Evolutionary conservation across 2,113 vertebrate species (phyloP), one percentile per base, ranked within the genome.

Genomic region (Anoura caudifer): DNA sequence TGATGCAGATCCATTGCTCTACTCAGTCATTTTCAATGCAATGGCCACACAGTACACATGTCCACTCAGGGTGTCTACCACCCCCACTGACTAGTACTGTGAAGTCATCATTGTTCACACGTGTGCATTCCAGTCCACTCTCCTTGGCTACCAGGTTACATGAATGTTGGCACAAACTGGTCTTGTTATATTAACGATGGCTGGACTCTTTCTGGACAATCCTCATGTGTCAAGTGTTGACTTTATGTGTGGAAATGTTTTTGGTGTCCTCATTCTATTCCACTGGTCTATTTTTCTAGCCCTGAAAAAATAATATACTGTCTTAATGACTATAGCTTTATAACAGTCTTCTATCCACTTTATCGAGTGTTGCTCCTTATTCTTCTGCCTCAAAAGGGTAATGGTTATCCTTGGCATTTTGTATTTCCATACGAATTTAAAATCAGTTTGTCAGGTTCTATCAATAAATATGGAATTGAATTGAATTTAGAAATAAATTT

Each of bases 401-500:
- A 87, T 80, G 61, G 47, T 43, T 45, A 93, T 67, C 33, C n/a
- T 73, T 92, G n/a, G 17, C 28, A 28, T 96, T 95, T 80, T 80
- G 54, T 20, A 87, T 93, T 95, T 80, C 41, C 47, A 88, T 79
- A 84, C 50, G 45, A 70, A 91, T 88, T 95, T 85, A 38, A 85
- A 89, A 81, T 92, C 73, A 92, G 69, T 72, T 86, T 90, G 20
- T 92, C 67, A 90, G 70, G 61, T 77, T 82, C 45, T n/a, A 96
- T 33, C 41, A 92, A 87, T 90, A 81, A 24, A 22, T 19, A 67
- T 61, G 47, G 28, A 95, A 90, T 63, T 83, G 12, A 33, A 63
- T 22, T 77, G 45, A 91, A 89, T 85, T 95, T 84, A 77, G 61
- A 93, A 92, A 95, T 80, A 82, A 90, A 95, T 92, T 80, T 87